These are phyloP conservation scores for Eristalis tenax DNA, from an alignment of 2,888 invertebrate species.

Conservation along the genomic window DNA sequence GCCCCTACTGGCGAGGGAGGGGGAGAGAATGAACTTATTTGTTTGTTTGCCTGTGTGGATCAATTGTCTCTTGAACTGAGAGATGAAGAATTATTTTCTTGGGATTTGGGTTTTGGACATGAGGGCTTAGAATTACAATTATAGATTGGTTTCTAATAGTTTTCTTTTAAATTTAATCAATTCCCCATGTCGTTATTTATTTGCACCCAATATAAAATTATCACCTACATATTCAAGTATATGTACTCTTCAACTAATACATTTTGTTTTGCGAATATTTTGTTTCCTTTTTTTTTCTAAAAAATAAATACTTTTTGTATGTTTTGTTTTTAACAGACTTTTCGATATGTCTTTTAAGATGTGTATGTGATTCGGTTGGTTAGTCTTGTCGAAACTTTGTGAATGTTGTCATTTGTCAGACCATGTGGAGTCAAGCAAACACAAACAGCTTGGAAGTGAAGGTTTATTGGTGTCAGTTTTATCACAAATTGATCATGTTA, in stretches of 20 bases:
- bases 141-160: slow-evolving; percentile 60
- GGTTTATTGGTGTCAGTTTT: neutral
- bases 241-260: slow-evolving; percentile 55
- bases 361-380: slow-evolving; percentile 39
- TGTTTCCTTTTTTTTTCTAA: slow-evolving; percentile 13
- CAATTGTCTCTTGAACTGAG: slow-evolving; percentile 25
- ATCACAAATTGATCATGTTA: neutral
- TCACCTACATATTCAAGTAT: slow-evolving; percentile 33
- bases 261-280: slow-evolving; percentile 44
- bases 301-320: slow-evolving; percentile 55
- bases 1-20: slow-evolving; percentile 1
- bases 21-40: slow-evolving; percentile 48
- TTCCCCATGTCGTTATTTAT: slow-evolving; percentile 68
- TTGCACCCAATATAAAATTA: slow-evolving; percentile 67
- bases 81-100: slow-evolving; percentile 6
- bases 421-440: neutral
- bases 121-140: slow-evolving; percentile 51
- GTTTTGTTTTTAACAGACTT: slow-evolving; percentile 55
- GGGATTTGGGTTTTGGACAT: slow-evolving; percentile 61
- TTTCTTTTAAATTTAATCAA: slow-evolving; percentile 63
- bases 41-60: neutral
- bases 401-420: neutral
- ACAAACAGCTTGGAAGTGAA: neutral
- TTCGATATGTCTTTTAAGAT: slow-evolving; percentile 70
- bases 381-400: neutral